Evolutionary conservation across 2,113 vertebrate genomes (phyloP).

Genomic region (Sapajus apella): DNA sequence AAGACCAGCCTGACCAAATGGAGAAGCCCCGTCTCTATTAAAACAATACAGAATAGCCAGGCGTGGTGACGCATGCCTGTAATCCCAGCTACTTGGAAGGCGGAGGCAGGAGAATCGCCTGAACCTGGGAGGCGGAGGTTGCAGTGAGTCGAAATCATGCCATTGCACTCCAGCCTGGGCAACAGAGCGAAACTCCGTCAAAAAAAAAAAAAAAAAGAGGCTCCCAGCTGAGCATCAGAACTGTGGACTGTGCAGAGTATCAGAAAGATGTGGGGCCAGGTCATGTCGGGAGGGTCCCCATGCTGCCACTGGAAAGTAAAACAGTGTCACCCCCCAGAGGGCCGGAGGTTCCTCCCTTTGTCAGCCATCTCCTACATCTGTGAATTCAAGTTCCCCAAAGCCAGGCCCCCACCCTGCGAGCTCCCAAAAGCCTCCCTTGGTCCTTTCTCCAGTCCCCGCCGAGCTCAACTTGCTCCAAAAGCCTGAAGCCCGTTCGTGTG

Average conservation of each 20-base stretch:
- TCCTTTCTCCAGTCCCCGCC: neutral
- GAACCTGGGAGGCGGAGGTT: no score
- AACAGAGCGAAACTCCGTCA: no score
- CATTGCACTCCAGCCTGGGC: no score
- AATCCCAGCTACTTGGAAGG: no score
- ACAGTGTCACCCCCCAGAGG: neutral
- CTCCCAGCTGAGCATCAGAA: neutral
- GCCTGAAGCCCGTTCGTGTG: accelerated
- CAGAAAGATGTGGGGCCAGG: accelerated
- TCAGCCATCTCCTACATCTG: no score
- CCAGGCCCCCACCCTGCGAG: neutral
- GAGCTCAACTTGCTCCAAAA: neutral
- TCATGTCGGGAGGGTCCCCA: neutral
- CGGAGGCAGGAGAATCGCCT: no score
- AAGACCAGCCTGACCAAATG: no score
- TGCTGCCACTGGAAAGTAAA: neutral
- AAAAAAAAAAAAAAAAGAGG: neutral
- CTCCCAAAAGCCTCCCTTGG: neutral
- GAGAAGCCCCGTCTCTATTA: no score
- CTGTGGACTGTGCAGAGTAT: accelerated
- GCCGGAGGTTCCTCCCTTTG: accelerated
- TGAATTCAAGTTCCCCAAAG: neutral
- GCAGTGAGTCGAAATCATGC: no score
- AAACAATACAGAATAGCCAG: no score
- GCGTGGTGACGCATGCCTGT: no score